These are phyloP conservation scores for Lepus oiostolus DNA, from an alignment of 2,797 vertebrate genomes.

Conservation along the genomic window DNA sequence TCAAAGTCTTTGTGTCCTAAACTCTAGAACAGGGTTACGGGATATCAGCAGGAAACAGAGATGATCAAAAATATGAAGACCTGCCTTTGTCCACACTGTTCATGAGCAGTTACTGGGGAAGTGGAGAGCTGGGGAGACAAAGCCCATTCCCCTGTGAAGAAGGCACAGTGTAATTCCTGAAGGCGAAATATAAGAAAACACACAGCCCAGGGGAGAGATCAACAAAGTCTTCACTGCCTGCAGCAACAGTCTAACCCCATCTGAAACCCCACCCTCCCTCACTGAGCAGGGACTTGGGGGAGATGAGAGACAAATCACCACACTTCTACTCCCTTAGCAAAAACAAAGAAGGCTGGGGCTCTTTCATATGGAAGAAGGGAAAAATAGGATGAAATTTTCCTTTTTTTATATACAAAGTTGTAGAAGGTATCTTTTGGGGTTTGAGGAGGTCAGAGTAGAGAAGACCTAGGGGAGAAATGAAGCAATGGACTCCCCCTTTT, in stretches of 20 bases:
- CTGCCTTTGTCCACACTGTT: constrained; percentile 49
- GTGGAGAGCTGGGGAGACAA: constrained; percentile 21
- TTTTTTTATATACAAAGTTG: constrained; percentile 5
- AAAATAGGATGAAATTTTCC: background rate
- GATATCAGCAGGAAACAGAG: constrained; percentile 58
- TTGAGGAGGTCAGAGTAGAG: constrained; percentile 32
- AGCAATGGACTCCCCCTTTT: constrained; percentile 18
- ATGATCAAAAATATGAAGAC: constrained; percentile 66
- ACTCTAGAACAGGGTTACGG: constrained; percentile 43
- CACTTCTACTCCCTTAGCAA: constrained; percentile 6
- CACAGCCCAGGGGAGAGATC: constrained; percentile 45
- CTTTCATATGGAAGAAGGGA: constrained; percentile 2
- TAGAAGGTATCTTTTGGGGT: constrained; percentile 10
- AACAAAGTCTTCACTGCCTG: constrained; percentile 10
- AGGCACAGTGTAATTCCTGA: constrained; percentile 83
- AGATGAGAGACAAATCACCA: background rate
- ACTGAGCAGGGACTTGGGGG: background rate
- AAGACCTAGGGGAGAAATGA: constrained; percentile 46
- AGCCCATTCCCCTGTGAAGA: constrained; percentile 62
- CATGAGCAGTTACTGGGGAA: constrained; percentile 64
- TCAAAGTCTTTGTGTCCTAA: constrained; percentile 57
- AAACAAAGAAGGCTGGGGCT: constrained; percentile 48
- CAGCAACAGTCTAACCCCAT: constrained; percentile 4
- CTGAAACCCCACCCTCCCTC: no score
- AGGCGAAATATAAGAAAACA: constrained; percentile 54